Evolutionary conservation across 2,113 vertebrate species (phyloP), one percentile per base, ranked within the genome.

Genomic region (Chauna torquata): DNA sequence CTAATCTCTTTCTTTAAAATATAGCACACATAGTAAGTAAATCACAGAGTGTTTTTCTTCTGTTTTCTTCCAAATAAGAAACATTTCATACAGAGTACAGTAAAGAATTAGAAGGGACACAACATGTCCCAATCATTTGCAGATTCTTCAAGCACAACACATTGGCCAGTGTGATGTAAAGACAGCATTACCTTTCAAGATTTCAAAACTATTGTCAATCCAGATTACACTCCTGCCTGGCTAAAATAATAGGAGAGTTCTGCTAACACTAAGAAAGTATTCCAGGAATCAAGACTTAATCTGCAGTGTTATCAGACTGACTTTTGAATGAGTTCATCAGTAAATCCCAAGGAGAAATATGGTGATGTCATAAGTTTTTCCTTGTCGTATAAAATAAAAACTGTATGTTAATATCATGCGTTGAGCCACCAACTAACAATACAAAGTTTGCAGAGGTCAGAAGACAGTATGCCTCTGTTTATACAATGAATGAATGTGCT

Each of bases 131-230:
- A 42, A 38, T 83, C 76, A 66, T 89, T 3, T 25, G 32, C 32
- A 50, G 74, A 45, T 45, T 72, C 42, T 85, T 97, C 77, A 82
- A 82, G 69, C 42, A 54, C 45, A 85, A 32, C 47, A 65, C 49
- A 27, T 19, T 42, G 62, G 76, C 36, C 40, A 84, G 42, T 6
- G 61, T 18, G 66, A 82, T 65, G 77, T 20, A 80, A 88, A 89
- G 57, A 66, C 88, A 66, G 77, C 66, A 82, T 57, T 52, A 96
- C 72, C 34, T 72, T 64, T 82, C 57, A 82, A 81, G 57, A 86
- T 82, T 81, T 70, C 22, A 86, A 77, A 94, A 47, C 32, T 69
- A 7, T 42, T 87, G 81, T 50, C 83, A 79, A 72, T 69, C 12
- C 20, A 69, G 40, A 92, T 82, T 79, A 85, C 20, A n/a, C 16